A percentile compares a stretch with the other conserved stretches of the same genome.
phyloP scores from a whole-genome alignment of 2,113 vertebrate genomes.

The Oreocharis arfaki region DNA sequence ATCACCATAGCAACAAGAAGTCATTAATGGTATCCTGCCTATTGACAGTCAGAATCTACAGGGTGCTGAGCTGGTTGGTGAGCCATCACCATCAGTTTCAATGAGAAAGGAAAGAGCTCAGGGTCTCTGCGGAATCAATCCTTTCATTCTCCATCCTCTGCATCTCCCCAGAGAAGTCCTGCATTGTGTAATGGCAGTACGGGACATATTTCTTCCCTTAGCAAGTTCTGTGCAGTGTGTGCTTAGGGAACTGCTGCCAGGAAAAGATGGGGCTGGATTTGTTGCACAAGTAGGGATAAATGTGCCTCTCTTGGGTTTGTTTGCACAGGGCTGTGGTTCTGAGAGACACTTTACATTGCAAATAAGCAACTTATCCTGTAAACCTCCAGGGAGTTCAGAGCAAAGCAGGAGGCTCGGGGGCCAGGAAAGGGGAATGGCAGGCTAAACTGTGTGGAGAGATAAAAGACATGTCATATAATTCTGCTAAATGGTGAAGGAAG shows the following conservation, averaged over 20 bases:
- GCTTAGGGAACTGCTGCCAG: not conserved
- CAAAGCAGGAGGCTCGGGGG: not conserved
- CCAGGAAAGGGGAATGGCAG: not conserved
- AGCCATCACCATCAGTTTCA: not conserved
- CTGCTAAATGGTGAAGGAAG: constrained; percentile 24
- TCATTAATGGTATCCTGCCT: constrained; percentile 15
- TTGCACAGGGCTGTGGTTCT: not conserved
- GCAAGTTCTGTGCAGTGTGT: not conserved
- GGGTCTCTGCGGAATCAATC: not conserved
- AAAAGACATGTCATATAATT: constrained; percentile 35
- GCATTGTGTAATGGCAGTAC: not conserved
- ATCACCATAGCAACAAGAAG: constrained; percentile 52
- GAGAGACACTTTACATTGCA: constrained; percentile 47
- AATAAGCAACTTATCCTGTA: constrained; percentile 40
- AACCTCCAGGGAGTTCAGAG: constrained; percentile 17
- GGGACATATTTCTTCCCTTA: not conserved
- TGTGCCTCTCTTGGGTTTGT: not conserved
- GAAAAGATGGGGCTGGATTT: not conserved
- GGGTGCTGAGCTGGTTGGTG: not conserved
- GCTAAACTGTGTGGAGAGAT: constrained; percentile 5
- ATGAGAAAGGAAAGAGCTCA: not conserved
- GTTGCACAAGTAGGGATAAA: not conserved
- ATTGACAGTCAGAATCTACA: not conserved
- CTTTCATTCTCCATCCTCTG: not conserved
- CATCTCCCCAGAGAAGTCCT: not conserved